Base-by-base conservation (phyloP, 2,797 vertebrate genomes). In the Craterocephalus amniculus region DNA sequence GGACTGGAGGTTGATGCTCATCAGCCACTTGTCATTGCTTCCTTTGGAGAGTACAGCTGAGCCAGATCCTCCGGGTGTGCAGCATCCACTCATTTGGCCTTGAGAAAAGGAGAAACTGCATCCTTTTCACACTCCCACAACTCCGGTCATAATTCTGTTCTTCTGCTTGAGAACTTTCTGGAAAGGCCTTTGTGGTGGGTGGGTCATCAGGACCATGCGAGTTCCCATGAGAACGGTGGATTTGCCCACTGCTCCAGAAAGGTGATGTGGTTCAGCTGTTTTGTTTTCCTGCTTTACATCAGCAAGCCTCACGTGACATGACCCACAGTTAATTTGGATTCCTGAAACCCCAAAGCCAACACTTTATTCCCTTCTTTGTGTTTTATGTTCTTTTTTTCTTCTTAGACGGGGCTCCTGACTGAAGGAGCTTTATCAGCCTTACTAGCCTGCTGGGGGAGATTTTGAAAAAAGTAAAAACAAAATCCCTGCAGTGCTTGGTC, bases 321-420 rank as follows among this genome's bases (percentile, higher is more conserved):
- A 91, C 89, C 89, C 90, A 69, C 78, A 85, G 83, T 91, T 93
- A 90, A 93, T 93, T 89, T 92, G 87, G 81, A 91, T 87, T 89
- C 84, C 83, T 79, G 49, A 81, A 87, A 78, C 74, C 64, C 71
- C 67, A 76, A 84, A 83, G 72, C 80, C 76, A 83, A 81, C 68
- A 75, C 72, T 87, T 87, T 81, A 74, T 88, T 85, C 76, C 78
- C 76, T 22, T 84, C 84, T 85, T 83, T 85, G 84, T 85, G 83
- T 88, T 87, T 88, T 82, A 86, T 84, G 70, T 83, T 68, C 69
- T 79, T 78, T 81, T 81, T 73, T 80, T 82, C 80, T 77, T 77
- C 60, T 64, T 40, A 76, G 58, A 75, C 84, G 75, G 75, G 74
- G 68, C 83, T 74, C 83, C 87, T 79, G 82, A 86, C 79, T 73